Evolutionary conservation across 2,113 vertebrate genomes (phyloP).

Genomic region (Eudyptes chrysolophus): DNA sequence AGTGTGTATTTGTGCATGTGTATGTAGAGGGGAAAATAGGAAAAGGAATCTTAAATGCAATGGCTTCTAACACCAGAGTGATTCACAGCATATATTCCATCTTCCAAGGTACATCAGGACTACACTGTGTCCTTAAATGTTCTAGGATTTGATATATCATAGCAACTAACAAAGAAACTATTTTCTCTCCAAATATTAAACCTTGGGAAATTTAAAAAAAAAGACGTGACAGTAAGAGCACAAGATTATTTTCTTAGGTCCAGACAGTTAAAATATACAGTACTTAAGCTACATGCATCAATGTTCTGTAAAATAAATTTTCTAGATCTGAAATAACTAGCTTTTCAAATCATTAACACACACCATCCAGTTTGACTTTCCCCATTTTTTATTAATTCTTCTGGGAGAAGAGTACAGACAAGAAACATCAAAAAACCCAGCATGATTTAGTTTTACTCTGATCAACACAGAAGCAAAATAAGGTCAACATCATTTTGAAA

Average conservation of each 20-base stretch:
- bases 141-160: neutral
- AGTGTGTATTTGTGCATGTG: neutral
- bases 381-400: neutral
- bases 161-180: neutral
- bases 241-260: neutral
- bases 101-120: neutral
- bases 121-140: neutral
- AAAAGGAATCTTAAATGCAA: neutral
- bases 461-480: neutral
- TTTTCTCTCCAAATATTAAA: neutral
- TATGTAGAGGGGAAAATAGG: neutral
- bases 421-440: rapidly evolving
- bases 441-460: neutral
- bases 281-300: neutral
- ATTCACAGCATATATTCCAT: neutral
- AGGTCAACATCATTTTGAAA: neutral
- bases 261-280: neutral
- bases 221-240: neutral
- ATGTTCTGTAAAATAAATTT: neutral
- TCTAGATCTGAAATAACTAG: neutral
- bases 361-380: neutral
- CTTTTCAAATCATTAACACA: neutral
- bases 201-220: neutral
- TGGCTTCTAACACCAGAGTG: neutral
- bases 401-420: neutral